Conservation (phyloP, 2,888 invertebrate genomes). For the Euplagia quadripunctaria region DNA sequence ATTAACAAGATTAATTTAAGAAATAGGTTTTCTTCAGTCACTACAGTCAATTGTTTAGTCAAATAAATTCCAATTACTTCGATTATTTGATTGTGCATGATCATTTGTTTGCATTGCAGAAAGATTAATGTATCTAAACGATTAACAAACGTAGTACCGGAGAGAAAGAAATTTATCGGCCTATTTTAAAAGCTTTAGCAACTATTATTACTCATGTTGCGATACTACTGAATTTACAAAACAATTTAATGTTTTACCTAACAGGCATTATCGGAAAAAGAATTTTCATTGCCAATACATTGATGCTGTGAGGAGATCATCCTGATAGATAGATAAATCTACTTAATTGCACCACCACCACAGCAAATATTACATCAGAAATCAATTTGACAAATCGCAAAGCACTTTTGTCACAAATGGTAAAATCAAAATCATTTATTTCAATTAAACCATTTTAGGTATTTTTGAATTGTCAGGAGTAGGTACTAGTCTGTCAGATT, state of each 20-base stretch:
- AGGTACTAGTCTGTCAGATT: no score
- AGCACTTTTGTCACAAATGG: no score
- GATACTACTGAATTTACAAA: not conserved
- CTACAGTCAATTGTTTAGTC: not conserved
- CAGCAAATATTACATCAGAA: no score
- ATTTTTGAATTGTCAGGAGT: no score
- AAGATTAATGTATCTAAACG: not conserved
- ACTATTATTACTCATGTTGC: not conserved
- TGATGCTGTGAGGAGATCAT: no score
- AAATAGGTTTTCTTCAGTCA: not conserved
- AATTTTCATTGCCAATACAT: no score
- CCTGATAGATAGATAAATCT: no score
- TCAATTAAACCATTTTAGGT: no score
- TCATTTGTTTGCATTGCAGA: not conserved
- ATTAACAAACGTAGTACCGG: not conserved
- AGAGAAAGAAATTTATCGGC: not conserved
- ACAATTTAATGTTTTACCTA: not conserved
- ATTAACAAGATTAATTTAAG: not conserved
- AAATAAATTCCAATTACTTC: conserved; percentile 2
- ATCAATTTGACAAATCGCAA: no score
- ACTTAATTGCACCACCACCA: no score
- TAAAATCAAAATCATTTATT: no score
- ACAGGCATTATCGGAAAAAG: no score
- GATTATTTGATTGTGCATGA: conserved; percentile 4
- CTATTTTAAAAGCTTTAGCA: not conserved